Evolutionary conservation across 2,113 vertebrate species (phyloP).

Genomic region (Urocitellus parryii): DNA sequence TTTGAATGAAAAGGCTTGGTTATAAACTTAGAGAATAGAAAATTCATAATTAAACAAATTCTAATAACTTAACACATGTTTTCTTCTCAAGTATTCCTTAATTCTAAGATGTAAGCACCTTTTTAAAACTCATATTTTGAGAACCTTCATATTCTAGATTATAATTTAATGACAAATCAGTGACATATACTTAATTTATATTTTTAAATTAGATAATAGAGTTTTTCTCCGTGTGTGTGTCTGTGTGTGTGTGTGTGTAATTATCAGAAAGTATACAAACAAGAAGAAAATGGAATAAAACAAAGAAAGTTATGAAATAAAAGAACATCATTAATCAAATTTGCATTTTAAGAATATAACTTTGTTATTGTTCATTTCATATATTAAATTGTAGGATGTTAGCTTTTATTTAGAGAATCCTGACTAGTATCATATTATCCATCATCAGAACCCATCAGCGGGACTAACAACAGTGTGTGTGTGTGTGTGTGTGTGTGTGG

Average conservation of each 20-base stretch:
- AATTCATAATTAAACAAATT: neutral
- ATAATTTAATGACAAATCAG: neutral
- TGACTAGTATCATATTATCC: too few species aligned
- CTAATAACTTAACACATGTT: neutral
- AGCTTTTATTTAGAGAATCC: too few species aligned
- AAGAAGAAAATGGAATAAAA: too few species aligned
- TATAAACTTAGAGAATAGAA: constrained; percentile 5
- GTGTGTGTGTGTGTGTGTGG: too few species aligned
- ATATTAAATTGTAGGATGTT: neutral
- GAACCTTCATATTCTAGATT: neutral
- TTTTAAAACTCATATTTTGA: neutral
- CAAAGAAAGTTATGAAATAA: neutral
- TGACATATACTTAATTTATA: neutral
- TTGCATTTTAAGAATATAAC: neutral
- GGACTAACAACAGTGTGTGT: too few species aligned
- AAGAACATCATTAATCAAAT: too few species aligned
- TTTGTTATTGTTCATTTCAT: neutral
- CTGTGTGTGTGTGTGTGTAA: too few species aligned
- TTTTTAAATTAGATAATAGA: neutral
- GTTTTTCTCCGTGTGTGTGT: too few species aligned
- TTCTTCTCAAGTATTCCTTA: neutral
- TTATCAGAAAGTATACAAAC: too few species aligned
- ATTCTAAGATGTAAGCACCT: neutral
- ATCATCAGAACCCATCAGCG: too few species aligned
- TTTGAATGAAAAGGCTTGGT: constrained; percentile 13